Conservation (phyloP, 2,888 invertebrate genomes). For the Watsonalla cultraria region DNA sequence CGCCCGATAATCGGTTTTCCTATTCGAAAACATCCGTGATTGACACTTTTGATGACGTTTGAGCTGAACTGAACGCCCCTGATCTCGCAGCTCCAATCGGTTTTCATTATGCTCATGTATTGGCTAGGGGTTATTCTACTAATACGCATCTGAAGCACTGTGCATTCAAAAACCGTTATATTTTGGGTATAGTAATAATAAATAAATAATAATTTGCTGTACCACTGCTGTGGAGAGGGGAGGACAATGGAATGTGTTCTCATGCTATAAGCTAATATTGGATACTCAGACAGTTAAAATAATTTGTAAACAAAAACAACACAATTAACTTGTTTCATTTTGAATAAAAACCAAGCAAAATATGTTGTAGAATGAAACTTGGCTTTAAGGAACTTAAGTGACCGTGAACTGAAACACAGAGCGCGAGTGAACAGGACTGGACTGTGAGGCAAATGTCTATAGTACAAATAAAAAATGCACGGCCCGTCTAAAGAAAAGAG, state of each 20-base stretch:
- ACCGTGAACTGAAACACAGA: slow-evolving; percentile 38
- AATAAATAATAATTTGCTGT: neutral
- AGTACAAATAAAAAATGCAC: slow-evolving; percentile 57
- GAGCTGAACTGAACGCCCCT: slow-evolving; percentile 51
- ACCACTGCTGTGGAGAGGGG: neutral
- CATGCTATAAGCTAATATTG: too few relatives aligned
- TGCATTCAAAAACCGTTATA: slow-evolving; percentile 1
- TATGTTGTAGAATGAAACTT: slow-evolving; percentile 7
- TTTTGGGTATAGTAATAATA: neutral
- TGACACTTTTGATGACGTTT: slow-evolving; percentile 73
- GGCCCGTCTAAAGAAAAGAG: slow-evolving; percentile 50
- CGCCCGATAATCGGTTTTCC: slow-evolving; percentile 76
- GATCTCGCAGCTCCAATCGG: slow-evolving; percentile 37
- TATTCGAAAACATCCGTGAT: slow-evolving; percentile 75
- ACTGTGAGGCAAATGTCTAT: slow-evolving; percentile 58
- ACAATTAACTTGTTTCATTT: too few relatives aligned
- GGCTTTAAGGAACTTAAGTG: slow-evolving; percentile 33
- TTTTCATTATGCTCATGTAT: slow-evolving; percentile 31
- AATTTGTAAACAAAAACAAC: too few relatives aligned
- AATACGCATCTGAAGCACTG: slow-evolving; percentile 16
- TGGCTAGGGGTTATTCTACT: slow-evolving; percentile 23
- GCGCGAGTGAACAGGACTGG: slow-evolving; percentile 38
- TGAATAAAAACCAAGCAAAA: slow-evolving; percentile 6
- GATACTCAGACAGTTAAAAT: too few relatives aligned
- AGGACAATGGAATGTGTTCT: too few relatives aligned